Base-by-base conservation (phyloP, 2,113 vertebrate genomes). In the Pantherophis guttatus region DNA sequence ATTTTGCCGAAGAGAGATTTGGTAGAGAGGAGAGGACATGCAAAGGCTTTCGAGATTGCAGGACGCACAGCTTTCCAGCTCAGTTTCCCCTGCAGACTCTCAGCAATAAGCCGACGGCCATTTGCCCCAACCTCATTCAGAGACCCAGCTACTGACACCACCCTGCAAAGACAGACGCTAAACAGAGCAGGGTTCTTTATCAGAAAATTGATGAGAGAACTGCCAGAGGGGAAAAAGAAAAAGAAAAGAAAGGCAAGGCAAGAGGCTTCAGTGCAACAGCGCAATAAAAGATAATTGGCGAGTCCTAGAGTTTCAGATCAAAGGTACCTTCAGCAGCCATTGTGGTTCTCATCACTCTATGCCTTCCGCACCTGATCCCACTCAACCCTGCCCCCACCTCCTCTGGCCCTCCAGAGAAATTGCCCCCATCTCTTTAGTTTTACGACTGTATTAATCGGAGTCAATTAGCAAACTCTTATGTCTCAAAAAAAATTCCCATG, bases 341-440 rank as follows among this genome's bases (percentile, higher is more conserved):
- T 92, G 90, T 94, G 92, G 86, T 90, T 94, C 87, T 70, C 91
- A 90, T 94, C 57, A 55, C 70, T 92, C 86, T 92, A 75, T 94
- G 50, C 17, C n/a, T 93, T 89, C 54, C 62, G 3, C 17, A 44
- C 17, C 75, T 44, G 75, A 21, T 81, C 75, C 75, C 75, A 44
- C 75, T 8, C 75, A 81, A 44, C 33, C n/a, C 65, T 70, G 12
- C 29, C 65, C 8, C 15, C 8, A 58, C 1, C 7, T 89, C 24
- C 55, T 54, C n/a, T 57, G 1, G 2, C 57, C 89, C 23, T 52
- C 87, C 53, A 48, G 92, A 94, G 13, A 53, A 91, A 33, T 65
- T 48, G 50, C 92, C 90, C 75, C 54, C 54, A 13, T 58, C 81
- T 93, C 23, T 59, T 15, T 26, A 1, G 9, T 52, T 3, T 19